A percentile compares a stretch with the other conserved stretches of the same genome.
Evolutionary conservation across 2,797 vertebrate genomes (phyloP).

Genomic region (Trichosurus vulpecula): DNA sequence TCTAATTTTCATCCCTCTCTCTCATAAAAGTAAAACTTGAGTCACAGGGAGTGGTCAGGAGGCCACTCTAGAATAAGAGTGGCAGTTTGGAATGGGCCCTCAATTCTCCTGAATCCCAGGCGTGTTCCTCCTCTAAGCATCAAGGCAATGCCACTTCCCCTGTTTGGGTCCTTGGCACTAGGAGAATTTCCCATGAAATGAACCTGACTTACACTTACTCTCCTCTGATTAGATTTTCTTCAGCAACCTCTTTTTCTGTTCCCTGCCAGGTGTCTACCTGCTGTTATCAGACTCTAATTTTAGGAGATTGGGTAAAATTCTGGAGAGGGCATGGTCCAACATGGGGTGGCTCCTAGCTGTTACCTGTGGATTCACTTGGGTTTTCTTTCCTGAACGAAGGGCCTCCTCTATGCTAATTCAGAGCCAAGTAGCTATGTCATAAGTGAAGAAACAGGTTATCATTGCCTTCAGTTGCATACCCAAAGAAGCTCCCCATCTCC

Average conservation of each 20-base stretch:
- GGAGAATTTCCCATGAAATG: conserved; percentile 58
- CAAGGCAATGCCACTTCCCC: neutral
- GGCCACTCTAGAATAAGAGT: neutral
- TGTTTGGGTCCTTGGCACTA: neutral
- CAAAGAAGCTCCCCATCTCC: conserved; percentile 61
- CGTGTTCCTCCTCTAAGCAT: neutral
- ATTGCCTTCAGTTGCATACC: conserved; percentile 11
- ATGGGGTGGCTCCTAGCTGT: neutral
- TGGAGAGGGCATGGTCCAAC: neutral
- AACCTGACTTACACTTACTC: conserved; percentile 74
- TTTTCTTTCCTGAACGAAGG: neutral
- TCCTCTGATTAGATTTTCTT: conserved; percentile 80
- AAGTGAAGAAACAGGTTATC: conserved; percentile 36
- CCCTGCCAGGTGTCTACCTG: conserved; percentile 76
- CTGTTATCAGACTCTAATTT: conserved; percentile 66
- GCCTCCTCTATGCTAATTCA: neutral
- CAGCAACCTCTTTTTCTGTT: conserved; percentile 72
- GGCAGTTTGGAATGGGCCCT: neutral
- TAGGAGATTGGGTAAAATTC: neutral
- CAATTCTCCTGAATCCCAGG: neutral
- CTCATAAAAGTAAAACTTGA: conserved; percentile 21
- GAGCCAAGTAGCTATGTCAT: neutral
- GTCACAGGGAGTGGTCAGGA: neutral
- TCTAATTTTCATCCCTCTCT: neutral
- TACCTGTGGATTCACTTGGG: neutral